Evolutionary conservation across 2,113 vertebrate genomes (phyloP), one percentile per base, ranked within the genome.

Genomic region (Gambusia affinis): DNA sequence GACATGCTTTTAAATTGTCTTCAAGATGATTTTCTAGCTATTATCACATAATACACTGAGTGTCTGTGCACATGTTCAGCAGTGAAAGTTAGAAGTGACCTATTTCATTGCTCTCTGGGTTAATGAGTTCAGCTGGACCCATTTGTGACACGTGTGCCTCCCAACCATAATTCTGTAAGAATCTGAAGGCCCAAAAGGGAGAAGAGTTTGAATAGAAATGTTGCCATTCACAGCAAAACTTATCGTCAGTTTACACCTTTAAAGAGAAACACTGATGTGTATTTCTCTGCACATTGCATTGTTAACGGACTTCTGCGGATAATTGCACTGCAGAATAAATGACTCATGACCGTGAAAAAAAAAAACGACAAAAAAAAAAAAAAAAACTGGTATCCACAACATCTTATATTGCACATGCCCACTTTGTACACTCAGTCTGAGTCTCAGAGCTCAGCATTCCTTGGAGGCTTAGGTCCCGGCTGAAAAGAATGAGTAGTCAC

Each of bases 381-480:
- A 28, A 73, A 24, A 73, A 60, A 78, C 35, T 67, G 66, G 54
- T 70, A 67, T 24, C 69, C 54, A 78, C 65, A 78, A 67, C 72
- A 80, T 70, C 64, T 29, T 81, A 70, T 70, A 70, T 17, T 29
- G 30, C 80, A 78, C 70, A 75, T 83, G 75, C 75, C 78, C 78
- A n/a, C 61, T 82, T 67, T 73, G 79, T 78, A 79, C 73, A 80
- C 70, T 73, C 60, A 64, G 85, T 85, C 62, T 19, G 51, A 78
- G 82, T 85, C 67, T 80, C 72, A 83, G 79, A 88, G 86, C 84
- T 82, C 74, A 83, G 86, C 90, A 94, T 94, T 92, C 92, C 88
- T 85, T 11, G 88, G 80, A 82, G 79, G 90, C 89, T 93, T 93
- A 94, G 88, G 82, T 85, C 67, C 64, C 51, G 79, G 74, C 75